phyloP scores from a whole-genome alignment of 2,888 invertebrate species.

The Acheta domesticus region DNA sequence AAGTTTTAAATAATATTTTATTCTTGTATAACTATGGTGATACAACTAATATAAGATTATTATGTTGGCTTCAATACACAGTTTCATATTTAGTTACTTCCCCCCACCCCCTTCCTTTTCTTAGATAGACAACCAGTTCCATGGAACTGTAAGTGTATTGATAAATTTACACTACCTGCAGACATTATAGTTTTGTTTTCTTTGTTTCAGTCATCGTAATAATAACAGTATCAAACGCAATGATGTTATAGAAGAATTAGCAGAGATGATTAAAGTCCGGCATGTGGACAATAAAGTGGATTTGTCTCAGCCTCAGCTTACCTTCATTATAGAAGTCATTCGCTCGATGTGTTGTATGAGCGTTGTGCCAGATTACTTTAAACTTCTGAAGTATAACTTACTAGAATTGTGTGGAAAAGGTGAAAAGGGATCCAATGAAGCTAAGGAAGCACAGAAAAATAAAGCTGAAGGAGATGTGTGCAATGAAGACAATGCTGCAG shows the following conservation, averaged over 20 bases:
- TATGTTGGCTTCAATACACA: too few species aligned
- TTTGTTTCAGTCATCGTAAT: conserved; percentile 59
- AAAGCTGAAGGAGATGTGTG: conserved; percentile 51
- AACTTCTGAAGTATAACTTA: conserved; percentile 81
- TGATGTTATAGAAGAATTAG: conserved; percentile 68
- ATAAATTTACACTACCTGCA: too few species aligned
- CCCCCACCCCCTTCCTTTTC: too few species aligned
- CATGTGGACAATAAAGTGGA: conserved; percentile 74
- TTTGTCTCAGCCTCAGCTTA: conserved; percentile 67
- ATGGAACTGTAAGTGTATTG: too few species aligned
- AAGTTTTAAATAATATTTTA: conserved; percentile 37
- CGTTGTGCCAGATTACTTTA: conserved; percentile 73
- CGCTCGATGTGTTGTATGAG: conserved; percentile 75
- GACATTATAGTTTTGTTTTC: not conserved
- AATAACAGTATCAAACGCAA: conserved; percentile 70
- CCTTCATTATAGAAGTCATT: conserved; percentile 80
- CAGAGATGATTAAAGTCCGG: conserved; percentile 64
- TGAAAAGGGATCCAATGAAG: not conserved
- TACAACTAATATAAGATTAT: too few species aligned
- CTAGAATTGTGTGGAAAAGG: conserved; percentile 52
- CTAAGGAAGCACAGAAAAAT: not conserved
- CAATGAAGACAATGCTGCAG: not conserved
- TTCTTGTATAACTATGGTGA: not conserved
- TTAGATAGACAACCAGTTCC: too few species aligned
- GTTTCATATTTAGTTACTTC: too few species aligned